Conservation (phyloP, 1,140 invertebrate genomes). For the Polyergus mexicanus region DNA sequence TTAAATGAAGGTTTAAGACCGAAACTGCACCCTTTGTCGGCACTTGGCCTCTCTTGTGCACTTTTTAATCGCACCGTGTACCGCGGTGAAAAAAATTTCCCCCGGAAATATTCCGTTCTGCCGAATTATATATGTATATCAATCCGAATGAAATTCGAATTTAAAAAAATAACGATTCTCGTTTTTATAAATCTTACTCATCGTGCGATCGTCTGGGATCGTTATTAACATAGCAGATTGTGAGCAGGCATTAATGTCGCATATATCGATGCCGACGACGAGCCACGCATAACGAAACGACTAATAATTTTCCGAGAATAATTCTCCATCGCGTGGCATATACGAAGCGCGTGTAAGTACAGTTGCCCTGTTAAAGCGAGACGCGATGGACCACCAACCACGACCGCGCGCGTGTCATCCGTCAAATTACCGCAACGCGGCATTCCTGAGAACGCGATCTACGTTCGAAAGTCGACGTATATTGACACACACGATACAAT, state of each 20-base stretch:
- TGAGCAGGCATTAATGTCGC: slow-evolving; percentile 23
- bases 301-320: slow-evolving; percentile 61
- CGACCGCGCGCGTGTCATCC: slow-evolving; percentile 69
- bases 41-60: neutral
- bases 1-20: slow-evolving; percentile 52
- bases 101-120: neutral
- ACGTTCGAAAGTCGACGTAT: slow-evolving; percentile 11
- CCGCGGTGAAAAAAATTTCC: neutral
- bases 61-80: neutral
- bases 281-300: slow-evolving; percentile 34
- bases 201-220: neutral
- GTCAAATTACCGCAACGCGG: slow-evolving; percentile 62
- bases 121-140: neutral
- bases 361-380: slow-evolving; percentile 21
- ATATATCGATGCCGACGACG: slow-evolving; percentile 24
- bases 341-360: slow-evolving; percentile 58
- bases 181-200: neutral
- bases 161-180: neutral
- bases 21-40: slow-evolving; percentile 42
- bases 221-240: neutral
- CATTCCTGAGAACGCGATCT: neutral
- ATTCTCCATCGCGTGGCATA: slow-evolving; percentile 57
- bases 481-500: neutral
- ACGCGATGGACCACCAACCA: slow-evolving; percentile 68
- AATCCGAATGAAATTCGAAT: neutral